Conservation (phyloP, 2,113 vertebrate genomes). For the Passer montanus region DNA sequence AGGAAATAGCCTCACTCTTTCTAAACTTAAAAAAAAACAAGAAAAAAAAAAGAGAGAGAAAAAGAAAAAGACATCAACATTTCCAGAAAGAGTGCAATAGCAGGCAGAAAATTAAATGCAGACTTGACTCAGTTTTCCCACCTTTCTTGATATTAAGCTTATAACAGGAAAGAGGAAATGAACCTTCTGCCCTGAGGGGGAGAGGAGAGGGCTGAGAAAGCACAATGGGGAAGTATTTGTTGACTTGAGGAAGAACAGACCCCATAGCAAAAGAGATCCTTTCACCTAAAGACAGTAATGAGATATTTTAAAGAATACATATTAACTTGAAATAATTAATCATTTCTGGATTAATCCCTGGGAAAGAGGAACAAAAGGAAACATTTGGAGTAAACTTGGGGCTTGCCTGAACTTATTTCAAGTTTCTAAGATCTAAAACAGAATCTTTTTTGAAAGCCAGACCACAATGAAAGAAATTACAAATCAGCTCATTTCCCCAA, state of each 20-base stretch:
- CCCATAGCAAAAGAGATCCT: background rate
- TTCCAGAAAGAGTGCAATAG: background rate
- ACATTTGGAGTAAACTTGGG: background rate
- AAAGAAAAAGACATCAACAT: background rate
- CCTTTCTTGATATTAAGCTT: background rate
- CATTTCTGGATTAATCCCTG: background rate
- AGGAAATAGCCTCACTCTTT: background rate
- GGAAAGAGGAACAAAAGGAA: background rate
- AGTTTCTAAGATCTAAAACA: conserved; percentile 3
- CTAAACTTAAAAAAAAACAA: background rate
- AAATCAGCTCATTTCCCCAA: background rate
- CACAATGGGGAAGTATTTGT: background rate
- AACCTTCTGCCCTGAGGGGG: background rate
- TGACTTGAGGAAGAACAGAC: background rate
- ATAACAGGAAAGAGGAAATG: background rate
- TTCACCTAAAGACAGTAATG: background rate
- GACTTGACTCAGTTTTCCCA: background rate
- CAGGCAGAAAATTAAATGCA: background rate
- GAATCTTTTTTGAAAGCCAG: background rate
- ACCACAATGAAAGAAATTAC: background rate
- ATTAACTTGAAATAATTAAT: background rate
- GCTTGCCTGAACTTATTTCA: background rate
- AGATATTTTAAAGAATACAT: background rate
- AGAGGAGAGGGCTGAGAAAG: background rate
- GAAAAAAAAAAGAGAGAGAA: too few species aligned